These are phyloP conservation scores for Xanthia togata DNA, from an alignment of 2,888 invertebrate genomes.

Conservation along the genomic window DNA sequence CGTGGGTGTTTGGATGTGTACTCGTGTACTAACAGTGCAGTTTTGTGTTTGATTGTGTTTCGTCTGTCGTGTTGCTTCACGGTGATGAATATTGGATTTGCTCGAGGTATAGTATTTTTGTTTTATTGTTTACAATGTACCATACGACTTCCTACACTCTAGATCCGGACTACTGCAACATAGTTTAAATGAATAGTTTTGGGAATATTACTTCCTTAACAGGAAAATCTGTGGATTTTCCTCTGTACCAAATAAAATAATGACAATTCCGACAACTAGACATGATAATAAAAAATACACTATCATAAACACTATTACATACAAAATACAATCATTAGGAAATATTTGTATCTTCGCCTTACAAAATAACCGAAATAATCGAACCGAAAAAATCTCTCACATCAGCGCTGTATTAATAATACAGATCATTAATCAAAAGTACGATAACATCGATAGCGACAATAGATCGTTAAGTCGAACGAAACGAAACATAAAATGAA, in stretches of 20 bases:
- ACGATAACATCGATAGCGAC: conserved; percentile 66
- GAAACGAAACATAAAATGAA: conserved; percentile 43
- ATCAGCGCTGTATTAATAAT: conserved; percentile 55
- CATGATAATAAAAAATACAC: conserved; percentile 9
- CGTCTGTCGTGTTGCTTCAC: conserved; percentile 52
- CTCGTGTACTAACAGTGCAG: conserved; percentile 53
- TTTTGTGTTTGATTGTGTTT: conserved; percentile 53
- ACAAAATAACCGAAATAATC: conserved; percentile 33
- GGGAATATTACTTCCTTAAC: not conserved
- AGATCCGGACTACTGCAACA: not conserved
- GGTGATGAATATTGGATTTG: conserved; percentile 63
- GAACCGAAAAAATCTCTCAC: conserved; percentile 52
- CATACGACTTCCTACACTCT: not conserved
- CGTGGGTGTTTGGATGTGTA: conserved; percentile 48
- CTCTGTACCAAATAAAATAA: not conserved
- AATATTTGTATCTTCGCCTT: conserved; percentile 12
- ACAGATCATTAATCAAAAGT: conserved; percentile 63
- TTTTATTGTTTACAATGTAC: conserved; percentile 49
- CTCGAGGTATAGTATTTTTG: conserved; percentile 61
- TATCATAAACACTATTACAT: not conserved
- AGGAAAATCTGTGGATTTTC: not conserved
- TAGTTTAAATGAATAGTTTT: not conserved
- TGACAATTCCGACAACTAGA: not conserved
- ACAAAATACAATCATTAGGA: conserved; percentile 31
- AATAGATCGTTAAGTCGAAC: conserved; percentile 64